Base-by-base conservation (phyloP, 1,140 invertebrate species). In the Drosophila littoralis region DNA sequence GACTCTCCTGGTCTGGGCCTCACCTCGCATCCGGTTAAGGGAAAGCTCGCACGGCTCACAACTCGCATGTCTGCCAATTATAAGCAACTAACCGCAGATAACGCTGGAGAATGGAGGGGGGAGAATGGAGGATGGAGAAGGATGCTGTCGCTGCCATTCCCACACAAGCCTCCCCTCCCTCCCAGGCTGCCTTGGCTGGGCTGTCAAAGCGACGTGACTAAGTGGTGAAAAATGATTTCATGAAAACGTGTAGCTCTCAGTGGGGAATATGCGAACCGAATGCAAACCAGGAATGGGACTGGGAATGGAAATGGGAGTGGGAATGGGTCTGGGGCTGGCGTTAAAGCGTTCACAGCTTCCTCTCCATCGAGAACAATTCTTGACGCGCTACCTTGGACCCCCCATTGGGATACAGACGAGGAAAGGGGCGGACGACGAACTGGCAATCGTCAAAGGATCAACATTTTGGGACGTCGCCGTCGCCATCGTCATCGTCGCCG, bases 211-310 rank as follows among this genome's bases (percentile, higher is more conserved):
- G 83, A 88, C 83, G 83, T 88, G 83, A 88, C 83, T 88, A 88
- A 88, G 83, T 88, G 83, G 83, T 88, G 83, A 88, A 88, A 88
- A 88, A 88, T 88, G 83, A 88, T 88, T 88, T 88, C 83, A 79
- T 88, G 84, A 81, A 81, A 88, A 86, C 83, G 83, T 86, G 83
- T 86, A 85, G 81, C 83, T 82, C 72, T 77, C 72, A 57, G 51
- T 68, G 83, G 83, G 83, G 86, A 88, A 73, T 77, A 73, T 77
- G 77, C 57, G 61, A 78, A 71, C 60, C 60, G 78, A 81, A 71
- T 83, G 83, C 74, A 82, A 74, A 73, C 69, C 50, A 22, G 57
- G 65, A 32, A 22, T 51, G 57, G 13, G 65, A 28, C n/a, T 35
- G 33, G 33, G 45, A 55, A 55, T 55, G 65, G 13, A 7, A n/a